These are phyloP conservation scores for Sylvilagus floridanus DNA, from an alignment of 2,797 vertebrate genomes.

Conservation along the genomic window DNA sequence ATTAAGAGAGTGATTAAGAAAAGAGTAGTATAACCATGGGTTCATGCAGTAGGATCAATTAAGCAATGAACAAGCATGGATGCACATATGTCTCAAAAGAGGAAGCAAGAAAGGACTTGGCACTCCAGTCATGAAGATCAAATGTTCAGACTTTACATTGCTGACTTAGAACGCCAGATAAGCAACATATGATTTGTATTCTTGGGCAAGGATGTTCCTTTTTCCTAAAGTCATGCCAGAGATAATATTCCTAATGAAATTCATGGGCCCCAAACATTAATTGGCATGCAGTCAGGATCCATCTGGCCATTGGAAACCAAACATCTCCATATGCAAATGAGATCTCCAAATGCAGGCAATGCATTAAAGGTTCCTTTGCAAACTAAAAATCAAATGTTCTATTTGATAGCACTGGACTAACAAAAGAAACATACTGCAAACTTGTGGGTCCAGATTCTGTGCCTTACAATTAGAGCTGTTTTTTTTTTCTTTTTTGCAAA, in stretches of 20 bases:
- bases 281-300: neutral
- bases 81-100: neutral
- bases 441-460: neutral
- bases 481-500: neutral
- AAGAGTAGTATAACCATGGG: neutral
- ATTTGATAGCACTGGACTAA: neutral
- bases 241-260: slow-evolving; percentile 38
- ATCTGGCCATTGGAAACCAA: slow-evolving; percentile 27
- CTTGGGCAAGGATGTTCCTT: neutral
- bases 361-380: neutral
- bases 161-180: neutral
- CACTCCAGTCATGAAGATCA: neutral
- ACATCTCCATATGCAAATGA: neutral
- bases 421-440: neutral
- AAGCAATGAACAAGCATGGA: neutral
- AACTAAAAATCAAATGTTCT: neutral
- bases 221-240: neutral
- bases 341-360: neutral
- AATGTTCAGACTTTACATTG: neutral
- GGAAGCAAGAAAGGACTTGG: neutral
- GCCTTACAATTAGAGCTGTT: neutral
- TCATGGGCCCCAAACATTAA: neutral
- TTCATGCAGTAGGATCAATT: neutral
- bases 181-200: neutral
- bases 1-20: neutral